Base-by-base conservation (phyloP, 2,888 invertebrate genomes). In the Ceratothoa steindachneri region DNA sequence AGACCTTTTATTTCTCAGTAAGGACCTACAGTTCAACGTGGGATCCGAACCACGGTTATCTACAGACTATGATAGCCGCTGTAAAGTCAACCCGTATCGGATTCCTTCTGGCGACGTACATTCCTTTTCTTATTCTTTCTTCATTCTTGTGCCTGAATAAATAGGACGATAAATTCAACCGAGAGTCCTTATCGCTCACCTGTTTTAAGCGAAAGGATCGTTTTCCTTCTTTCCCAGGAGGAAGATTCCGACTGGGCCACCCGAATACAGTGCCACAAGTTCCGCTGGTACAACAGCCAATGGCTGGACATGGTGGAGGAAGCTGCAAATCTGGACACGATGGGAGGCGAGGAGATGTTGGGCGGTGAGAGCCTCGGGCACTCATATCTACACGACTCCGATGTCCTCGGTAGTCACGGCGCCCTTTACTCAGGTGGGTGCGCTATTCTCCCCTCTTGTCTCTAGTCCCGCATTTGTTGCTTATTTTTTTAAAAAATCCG, bases 231-330 rank as follows among this genome's bases (percentile, higher is more conserved):
- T 64, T 72, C 51, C 28, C 76, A 89, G 88, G 88, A 89, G 83
- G 91, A 92, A 85, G 92, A 93, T 85, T 89, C 89, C 80, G 92
- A 93, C 73, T 98, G 97, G 97, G 92, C 94, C n/a, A 90, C 89
- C 72, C 89, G 94, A 82, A 95, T 98, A 77, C 93, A 93, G 86
- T 89, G 89, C 70, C 97, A 97, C 85, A 92, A 97, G 81, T 99
- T 98, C 86, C 89, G 95, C n/a, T 95, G 95, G 86, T 97, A 98
- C 86, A 99, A 99, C 85, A 93, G 94, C 0, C 97, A 98, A 84
- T 99, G 98, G 98, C 86, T 99, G 81, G 94, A 95, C 82, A 97
- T 97, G 91, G 94, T 98, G 52, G 95, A 96, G 85, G 75, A 74
- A 30, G 78, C 75, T 0, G 75, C 70, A 22, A 72, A 73, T 29